Conservation (phyloP, 2,888 invertebrate species). For the Linnaemya vulpina region DNA sequence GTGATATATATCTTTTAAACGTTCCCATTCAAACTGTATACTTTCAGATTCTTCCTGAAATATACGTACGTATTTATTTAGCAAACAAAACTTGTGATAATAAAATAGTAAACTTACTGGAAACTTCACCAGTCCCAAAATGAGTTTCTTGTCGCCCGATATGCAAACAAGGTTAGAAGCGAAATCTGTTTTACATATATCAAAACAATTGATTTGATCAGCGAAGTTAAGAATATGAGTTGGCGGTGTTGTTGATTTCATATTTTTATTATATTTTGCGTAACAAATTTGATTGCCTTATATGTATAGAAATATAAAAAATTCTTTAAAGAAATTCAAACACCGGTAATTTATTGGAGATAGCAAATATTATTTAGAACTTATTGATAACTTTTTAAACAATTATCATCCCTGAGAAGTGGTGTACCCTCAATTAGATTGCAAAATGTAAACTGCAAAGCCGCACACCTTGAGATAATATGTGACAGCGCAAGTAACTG, state of each 20-base stretch:
- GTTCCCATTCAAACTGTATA: slow-evolving; percentile 84
- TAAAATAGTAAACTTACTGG: slow-evolving; percentile 83
- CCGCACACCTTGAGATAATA: too few relatives aligned
- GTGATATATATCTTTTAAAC: slow-evolving; percentile 85
- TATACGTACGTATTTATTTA: background rate
- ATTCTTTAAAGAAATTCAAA: background rate
- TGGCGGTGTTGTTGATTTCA: slow-evolving; percentile 79
- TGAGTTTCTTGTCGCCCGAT: slow-evolving; percentile 85
- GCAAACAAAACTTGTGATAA: background rate
- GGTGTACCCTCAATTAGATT: too few relatives aligned
- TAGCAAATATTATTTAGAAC: background rate
- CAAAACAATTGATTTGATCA: slow-evolving; percentile 85
- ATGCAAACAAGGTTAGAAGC: slow-evolving; percentile 86
- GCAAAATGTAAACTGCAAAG: too few relatives aligned
- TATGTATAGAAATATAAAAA: background rate
- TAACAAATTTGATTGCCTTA: background rate
- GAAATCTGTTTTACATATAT: slow-evolving; percentile 87
- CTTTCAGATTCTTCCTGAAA: slow-evolving; percentile 84
- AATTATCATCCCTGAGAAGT: too few relatives aligned
- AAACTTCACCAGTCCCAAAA: slow-evolving; percentile 85
- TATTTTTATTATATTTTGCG: slow-evolving; percentile 63
- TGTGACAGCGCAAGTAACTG: too few relatives aligned
- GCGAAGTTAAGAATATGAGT: slow-evolving; percentile 84
- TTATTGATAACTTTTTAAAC: slow-evolving; percentile 10
- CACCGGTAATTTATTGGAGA: slow-evolving; percentile 24